A percentile compares a stretch with the other conserved stretches of the same genome.
These are phyloP conservation scores for Micromesistius poutassou DNA, from an alignment of 2,797 vertebrate species.

Conservation along the genomic window DNA sequence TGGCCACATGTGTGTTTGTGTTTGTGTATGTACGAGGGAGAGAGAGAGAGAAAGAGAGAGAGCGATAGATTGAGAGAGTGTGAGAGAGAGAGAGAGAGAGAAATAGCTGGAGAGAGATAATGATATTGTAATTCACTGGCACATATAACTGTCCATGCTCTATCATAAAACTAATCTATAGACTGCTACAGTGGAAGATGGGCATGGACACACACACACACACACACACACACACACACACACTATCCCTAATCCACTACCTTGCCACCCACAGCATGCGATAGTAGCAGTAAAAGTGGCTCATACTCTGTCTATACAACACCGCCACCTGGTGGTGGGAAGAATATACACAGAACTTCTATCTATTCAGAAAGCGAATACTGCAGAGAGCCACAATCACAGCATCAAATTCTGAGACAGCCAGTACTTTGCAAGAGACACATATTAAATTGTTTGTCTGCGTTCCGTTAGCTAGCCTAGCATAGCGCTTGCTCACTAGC, in stretches of 20 bases:
- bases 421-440: background rate
- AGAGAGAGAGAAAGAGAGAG: constrained; percentile 8
- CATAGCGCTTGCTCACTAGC: background rate
- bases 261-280: background rate
- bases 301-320: constrained; percentile 4
- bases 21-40: background rate
- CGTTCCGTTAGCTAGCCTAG: background rate
- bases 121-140: constrained; percentile 30
- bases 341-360: background rate
- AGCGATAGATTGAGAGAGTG: constrained; percentile 10
- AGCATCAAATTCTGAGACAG: background rate
- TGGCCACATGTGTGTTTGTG: background rate
- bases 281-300: background rate
- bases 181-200: background rate
- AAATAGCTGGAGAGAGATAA: constrained; percentile 2
- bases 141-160: constrained; percentile 2
- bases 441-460: background rate
- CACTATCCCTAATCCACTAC: background rate
- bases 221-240: background rate
- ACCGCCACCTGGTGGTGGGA: background rate
- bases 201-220: background rate
- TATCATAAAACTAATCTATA: constrained; percentile 2
- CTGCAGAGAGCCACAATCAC: too few species aligned
- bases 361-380: background rate
- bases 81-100: constrained; percentile 8